Evolutionary conservation across 2,113 vertebrate species (phyloP).

Genomic region (Corythaixoides concolor): DNA sequence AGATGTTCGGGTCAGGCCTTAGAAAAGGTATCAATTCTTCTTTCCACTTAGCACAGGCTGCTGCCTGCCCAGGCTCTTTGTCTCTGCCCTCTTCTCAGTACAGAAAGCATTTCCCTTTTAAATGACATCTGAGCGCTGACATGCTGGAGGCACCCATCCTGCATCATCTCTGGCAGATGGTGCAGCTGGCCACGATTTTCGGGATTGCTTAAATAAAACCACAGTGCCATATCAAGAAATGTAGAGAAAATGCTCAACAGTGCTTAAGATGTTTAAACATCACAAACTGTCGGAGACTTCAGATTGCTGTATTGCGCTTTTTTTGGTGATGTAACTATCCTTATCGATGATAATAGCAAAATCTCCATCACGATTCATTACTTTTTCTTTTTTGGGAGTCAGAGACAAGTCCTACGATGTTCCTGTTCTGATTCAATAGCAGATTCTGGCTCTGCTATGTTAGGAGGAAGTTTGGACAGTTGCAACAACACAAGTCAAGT

Average conservation of each 20-base stretch:
- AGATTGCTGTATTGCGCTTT: neutral
- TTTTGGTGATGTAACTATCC: conserved; percentile 35
- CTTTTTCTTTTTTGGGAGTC: neutral
- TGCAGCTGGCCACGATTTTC: conserved; percentile 66
- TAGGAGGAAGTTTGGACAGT: neutral
- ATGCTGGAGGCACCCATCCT: conserved; percentile 70
- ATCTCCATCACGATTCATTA: neutral
- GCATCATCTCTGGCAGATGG: conserved; percentile 69
- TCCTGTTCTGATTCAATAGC: neutral
- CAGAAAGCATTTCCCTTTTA: conserved; percentile 68
- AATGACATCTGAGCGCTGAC: conserved; percentile 69
- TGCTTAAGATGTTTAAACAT: conserved; percentile 68
- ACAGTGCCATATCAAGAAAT: conserved; percentile 64
- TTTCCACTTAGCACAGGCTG: conserved; percentile 66
- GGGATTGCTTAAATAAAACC: conserved; percentile 68
- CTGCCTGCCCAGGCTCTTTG: conserved; percentile 47
- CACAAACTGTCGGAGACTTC: conserved; percentile 60
- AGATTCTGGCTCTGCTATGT: neutral
- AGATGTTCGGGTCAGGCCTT: conserved; percentile 64
- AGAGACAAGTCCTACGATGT: neutral
- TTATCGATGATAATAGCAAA: neutral
- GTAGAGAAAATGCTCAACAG: conserved; percentile 63
- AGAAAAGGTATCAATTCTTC: conserved; percentile 69
- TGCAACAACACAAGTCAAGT: neutral
- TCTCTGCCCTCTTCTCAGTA: conserved; percentile 55